These are phyloP conservation scores for Chelonia mydas DNA, from an alignment of 2,797 vertebrate genomes.

Conservation along the genomic window DNA sequence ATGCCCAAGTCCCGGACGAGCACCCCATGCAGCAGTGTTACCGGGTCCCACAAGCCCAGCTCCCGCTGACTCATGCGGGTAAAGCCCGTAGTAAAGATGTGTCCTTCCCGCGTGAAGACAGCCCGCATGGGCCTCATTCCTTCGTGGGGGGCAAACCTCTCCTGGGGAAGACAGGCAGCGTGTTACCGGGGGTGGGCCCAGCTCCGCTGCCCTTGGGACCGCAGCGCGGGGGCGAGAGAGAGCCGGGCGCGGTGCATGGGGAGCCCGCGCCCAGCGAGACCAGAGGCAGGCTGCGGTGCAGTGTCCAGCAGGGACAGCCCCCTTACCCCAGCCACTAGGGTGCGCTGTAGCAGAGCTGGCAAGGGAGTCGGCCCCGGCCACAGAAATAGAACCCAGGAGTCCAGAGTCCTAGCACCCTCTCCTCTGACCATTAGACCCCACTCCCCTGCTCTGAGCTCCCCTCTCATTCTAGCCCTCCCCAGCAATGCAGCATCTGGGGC, in stretches of 20 bases:
- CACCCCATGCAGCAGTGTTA: conserved; percentile 82
- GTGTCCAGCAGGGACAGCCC: background rate
- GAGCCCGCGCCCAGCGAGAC: background rate
- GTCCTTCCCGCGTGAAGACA: conserved; percentile 85
- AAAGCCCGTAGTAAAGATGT: conserved; percentile 88
- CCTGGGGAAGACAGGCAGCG: conserved; percentile 71
- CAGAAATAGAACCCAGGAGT: background rate
- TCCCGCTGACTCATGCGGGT: conserved; percentile 89
- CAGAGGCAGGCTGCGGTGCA: background rate
- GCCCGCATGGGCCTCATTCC: conserved; percentile 87
- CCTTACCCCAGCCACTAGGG: background rate
- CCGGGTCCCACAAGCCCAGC: conserved; percentile 88
- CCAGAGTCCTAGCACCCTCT: background rate
- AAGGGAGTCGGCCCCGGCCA: background rate
- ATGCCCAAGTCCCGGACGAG: conserved; percentile 78
- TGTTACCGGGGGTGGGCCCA: conserved; percentile 17
- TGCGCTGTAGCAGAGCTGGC: background rate
- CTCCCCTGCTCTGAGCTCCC: background rate
- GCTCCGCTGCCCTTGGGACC: background rate
- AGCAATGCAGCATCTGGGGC: background rate
- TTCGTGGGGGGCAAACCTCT: conserved; percentile 86
- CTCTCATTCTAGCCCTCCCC: background rate
- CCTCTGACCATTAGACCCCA: background rate
- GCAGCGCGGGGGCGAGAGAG: background rate
- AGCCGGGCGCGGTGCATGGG: background rate